Evolutionary conservation across 2,888 invertebrate species (phyloP), one percentile per base, ranked within the genome.

Genomic region (Dicycla oo): DNA sequence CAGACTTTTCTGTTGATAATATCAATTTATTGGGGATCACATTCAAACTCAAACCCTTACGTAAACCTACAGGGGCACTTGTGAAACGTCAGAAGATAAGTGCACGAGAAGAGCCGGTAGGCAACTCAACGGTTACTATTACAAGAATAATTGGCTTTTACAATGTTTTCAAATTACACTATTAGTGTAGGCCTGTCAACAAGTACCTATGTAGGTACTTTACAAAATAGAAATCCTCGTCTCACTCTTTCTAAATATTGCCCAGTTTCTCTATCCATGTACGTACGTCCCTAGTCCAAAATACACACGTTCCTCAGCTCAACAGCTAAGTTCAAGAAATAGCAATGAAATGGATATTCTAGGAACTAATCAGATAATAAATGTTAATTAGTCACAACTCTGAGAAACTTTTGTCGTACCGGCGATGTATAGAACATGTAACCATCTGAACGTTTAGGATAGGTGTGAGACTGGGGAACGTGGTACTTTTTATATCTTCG

Each of bases 371-470:
- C 43, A 60, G 49, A 40, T 60, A 34, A 43, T 11, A 38, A 23
- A 49, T 63, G 3, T 47, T 54, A 64, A 64, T 69, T 69, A 58
- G 54, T 53, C 13, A 68, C 26, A 26, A 53, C 7, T 34, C 20
- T 23, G 30, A 26, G 53, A 20, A 51, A 43, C 34, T 34, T 34
- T 34, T 34, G n/a, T n/a, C n/a, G n/a, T n/a, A n/a, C n/a, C n/a
- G 26, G 5, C 20, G 8, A 43, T 13, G 49, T n/a, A 57, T 30
- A 20, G 10, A 3, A 58, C 10, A 40, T 20, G 3, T 13, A 45
- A 18, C 18, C 18, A 6, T 7, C 6, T 6, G 6, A n/a, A 34
- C 26, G 20, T 20, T 51, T 4, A 38, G 11, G 23, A 11, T 18
- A 38, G 10, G 2, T 38, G 43, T n/a, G 30, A 49, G 13, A 5